Conservation (phyloP, 2,113 vertebrate species). For the Daubentonia madagascariensis region DNA sequence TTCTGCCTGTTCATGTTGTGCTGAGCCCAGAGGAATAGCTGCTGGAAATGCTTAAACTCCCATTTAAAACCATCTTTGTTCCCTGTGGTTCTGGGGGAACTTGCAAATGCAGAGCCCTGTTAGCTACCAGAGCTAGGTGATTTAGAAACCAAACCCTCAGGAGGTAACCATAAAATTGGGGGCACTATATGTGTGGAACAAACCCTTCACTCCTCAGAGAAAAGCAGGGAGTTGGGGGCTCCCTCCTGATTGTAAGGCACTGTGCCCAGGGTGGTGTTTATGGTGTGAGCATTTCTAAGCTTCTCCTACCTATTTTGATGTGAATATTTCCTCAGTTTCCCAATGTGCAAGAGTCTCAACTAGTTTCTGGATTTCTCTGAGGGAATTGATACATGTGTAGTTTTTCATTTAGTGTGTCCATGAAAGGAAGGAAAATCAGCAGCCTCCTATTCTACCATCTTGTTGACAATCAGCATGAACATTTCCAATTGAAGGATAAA, state of each 20-base stretch:
- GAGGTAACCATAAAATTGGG: background rate
- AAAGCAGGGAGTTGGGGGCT: background rate
- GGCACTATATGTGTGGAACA: background rate
- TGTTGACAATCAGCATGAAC: background rate
- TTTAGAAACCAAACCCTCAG: background rate
- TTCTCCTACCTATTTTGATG: background rate
- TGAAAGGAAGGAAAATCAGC: background rate
- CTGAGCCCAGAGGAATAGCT: background rate
- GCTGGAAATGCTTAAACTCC: too few species aligned
- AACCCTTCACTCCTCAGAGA: background rate
- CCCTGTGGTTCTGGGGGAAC: too few species aligned
- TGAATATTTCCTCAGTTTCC: background rate
- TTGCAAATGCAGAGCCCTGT: background rate
- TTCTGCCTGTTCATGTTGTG: background rate
- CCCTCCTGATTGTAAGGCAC: too few species aligned
- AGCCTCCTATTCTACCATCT: background rate
- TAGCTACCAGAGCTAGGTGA: background rate
- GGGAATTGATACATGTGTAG: background rate
- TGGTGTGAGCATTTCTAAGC: background rate
- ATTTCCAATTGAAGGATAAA: background rate
- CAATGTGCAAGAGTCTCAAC: background rate
- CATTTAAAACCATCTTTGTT: background rate
- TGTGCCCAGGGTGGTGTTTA: background rate
- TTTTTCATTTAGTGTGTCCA: too few species aligned
- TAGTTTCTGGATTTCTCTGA: background rate